Percentiles rank a stretch among this genome's conserved stretches.
These are phyloP conservation scores for Dunckerocampus dactyliophorus DNA, from an alignment of 2,113 vertebrate genomes.

Conservation along the genomic window DNA sequence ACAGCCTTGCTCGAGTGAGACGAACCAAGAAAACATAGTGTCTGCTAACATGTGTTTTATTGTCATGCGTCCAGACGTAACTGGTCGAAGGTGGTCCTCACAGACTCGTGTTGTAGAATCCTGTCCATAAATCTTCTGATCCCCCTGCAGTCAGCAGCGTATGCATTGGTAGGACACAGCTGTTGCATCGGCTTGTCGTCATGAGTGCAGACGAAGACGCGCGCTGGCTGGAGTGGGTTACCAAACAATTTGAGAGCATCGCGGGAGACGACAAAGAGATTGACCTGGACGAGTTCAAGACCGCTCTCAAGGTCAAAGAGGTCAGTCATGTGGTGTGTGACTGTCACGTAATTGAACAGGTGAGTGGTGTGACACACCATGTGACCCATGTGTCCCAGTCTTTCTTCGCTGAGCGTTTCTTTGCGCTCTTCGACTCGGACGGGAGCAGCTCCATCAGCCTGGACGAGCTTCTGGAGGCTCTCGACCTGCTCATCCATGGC, in stretches of 20 bases:
- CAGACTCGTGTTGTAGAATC: no score
- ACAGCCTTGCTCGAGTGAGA: no score
- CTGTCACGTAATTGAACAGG: no score
- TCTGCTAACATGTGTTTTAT: no score
- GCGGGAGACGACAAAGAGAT: conserved; percentile 81
- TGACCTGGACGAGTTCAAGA: conserved; percentile 79
- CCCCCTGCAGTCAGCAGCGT: no score
- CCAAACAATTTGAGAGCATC: conserved; percentile 77
- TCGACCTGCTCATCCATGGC: conserved; percentile 78
- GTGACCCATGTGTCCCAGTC: conserved; percentile 61
- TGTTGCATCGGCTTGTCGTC: neutral
- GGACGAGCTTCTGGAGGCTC: conserved; percentile 79
- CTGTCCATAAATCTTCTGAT: no score
- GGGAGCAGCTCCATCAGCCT: conserved; percentile 81
- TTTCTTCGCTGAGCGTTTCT: conserved; percentile 89
- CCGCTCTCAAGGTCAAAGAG: conserved; percentile 85
- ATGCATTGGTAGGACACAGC: no score
- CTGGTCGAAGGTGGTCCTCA: no score
- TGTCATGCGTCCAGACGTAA: no score
- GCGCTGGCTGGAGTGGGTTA: conserved; percentile 83
- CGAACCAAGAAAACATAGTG: no score
- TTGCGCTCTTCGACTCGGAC: conserved; percentile 80
- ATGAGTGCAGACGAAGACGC: conserved; percentile 77
- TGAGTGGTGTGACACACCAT: neutral
- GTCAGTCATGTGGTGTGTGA: conserved; percentile 40